Conservation (phyloP, 2,797 vertebrate species). For the Eidolon dupreanum region DNA sequence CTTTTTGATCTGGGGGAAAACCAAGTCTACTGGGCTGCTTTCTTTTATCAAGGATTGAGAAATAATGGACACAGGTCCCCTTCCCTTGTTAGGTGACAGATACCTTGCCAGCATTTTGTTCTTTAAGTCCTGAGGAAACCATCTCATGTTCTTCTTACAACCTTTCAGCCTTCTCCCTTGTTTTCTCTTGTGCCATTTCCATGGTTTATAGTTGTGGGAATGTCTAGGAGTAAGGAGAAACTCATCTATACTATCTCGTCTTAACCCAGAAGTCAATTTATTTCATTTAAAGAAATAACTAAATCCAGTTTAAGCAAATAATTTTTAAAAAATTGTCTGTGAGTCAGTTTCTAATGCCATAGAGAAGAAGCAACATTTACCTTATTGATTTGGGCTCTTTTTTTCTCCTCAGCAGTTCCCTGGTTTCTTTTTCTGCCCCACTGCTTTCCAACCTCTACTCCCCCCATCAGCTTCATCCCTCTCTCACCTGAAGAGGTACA, state of each 20-base stretch:
- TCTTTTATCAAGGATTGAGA: not conserved
- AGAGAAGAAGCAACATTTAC: not conserved
- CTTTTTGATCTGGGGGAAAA: not conserved
- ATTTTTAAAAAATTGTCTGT: not conserved
- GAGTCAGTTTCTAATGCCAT: not conserved
- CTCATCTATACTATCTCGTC: not conserved
- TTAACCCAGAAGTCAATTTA: not conserved
- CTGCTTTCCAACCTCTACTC: too few relatives aligned
- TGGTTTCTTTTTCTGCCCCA: not conserved
- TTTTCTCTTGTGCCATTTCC: not conserved
- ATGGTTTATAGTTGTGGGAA: too few relatives aligned
- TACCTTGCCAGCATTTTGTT: not conserved
- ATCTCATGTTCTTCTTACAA: not conserved
- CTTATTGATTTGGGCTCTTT: too few relatives aligned
- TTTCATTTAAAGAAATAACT: not conserved
- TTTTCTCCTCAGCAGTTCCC: not conserved
- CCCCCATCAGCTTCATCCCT: rapidly evolving
- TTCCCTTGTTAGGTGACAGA: not conserved
- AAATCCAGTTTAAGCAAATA: not conserved
- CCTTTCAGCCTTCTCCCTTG: not conserved
- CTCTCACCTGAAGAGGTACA: not conserved
- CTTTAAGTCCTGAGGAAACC: not conserved
- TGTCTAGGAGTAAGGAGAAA: not conserved
- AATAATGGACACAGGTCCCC: not conserved
- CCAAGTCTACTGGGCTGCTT: not conserved